Percentiles rank a stretch among this genome's conserved stretches.
Conservation (phyloP, 2,113 vertebrate species). For the Halcyon malimbica region DNA sequence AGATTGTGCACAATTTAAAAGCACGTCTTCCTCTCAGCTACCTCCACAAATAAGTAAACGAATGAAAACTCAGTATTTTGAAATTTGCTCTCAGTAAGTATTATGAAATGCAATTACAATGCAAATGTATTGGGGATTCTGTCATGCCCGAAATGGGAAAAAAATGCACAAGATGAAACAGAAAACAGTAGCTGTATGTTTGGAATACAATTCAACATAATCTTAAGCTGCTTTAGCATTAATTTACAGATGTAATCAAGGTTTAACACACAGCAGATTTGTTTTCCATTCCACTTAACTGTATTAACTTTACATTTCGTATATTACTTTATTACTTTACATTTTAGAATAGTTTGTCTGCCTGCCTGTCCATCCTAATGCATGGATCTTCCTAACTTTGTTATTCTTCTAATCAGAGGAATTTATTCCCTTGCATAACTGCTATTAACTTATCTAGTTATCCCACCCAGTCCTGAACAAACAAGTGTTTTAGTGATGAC, state of each 20-base stretch:
- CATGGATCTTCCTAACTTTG: constrained; percentile 1
- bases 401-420: constrained; percentile 40
- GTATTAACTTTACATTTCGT: constrained; percentile 49
- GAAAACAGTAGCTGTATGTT: neutral
- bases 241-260: constrained; percentile 13
- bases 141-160: neutral
- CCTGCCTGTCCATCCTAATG: constrained; percentile 34
- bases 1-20: neutral
- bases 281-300: constrained; percentile 38
- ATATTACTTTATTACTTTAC: constrained; percentile 27
- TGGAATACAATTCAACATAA: constrained; percentile 3
- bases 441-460: neutral
- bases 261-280: constrained; percentile 10
- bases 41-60: rapidly evolving
- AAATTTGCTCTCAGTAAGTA: neutral
- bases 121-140: neutral
- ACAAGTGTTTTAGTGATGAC: neutral
- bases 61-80: neutral
- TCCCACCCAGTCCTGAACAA: neutral
- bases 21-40: neutral
- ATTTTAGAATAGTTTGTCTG: constrained; percentile 11
- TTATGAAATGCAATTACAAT: neutral
- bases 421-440: constrained; percentile 34
- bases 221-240: constrained; percentile 5
- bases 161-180: neutral